phyloP scores from a whole-genome alignment of 2,113 vertebrate species.

The Puffinus mauretanicus region DNA sequence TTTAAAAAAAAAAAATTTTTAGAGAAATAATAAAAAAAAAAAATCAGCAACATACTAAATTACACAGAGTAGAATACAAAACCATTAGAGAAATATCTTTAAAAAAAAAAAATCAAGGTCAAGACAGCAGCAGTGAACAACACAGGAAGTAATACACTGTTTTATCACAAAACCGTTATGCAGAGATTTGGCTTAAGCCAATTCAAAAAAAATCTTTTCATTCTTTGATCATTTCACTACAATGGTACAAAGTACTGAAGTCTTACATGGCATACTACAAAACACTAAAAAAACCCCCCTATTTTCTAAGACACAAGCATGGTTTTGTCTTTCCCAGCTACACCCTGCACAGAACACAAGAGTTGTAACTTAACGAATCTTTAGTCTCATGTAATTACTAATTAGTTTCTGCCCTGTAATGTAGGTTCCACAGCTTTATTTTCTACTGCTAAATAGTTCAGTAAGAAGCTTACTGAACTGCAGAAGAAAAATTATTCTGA shows the following conservation, averaged over 20 bases:
- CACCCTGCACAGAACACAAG: not conserved
- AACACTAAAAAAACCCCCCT: not conserved
- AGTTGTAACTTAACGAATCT: slow-evolving; percentile 20
- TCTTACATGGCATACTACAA: not conserved
- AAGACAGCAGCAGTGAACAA: not conserved
- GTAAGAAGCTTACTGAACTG: slow-evolving; percentile 52
- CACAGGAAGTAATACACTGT: not conserved
- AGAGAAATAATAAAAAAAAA: not conserved
- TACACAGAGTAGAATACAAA: not conserved
- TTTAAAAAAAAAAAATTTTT: not conserved
- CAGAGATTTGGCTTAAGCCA: not conserved
- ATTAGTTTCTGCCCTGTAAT: not conserved
- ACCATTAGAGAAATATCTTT: not conserved
- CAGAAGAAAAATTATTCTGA: slow-evolving; percentile 15
- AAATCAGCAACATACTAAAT: not conserved
- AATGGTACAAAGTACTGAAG: not conserved
- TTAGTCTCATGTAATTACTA: slow-evolving; percentile 30
- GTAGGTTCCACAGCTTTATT: slow-evolving; percentile 11
- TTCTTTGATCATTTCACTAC: not conserved
- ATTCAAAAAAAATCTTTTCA: not conserved
- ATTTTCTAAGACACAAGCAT: not conserved
- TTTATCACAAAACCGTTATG: not conserved
- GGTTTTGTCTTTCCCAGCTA: not conserved
- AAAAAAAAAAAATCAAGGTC: not conserved
- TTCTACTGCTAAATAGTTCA: not conserved